Base-by-base conservation (phyloP, 2,888 invertebrate genomes). In the Drosophila helvetica region DNA sequence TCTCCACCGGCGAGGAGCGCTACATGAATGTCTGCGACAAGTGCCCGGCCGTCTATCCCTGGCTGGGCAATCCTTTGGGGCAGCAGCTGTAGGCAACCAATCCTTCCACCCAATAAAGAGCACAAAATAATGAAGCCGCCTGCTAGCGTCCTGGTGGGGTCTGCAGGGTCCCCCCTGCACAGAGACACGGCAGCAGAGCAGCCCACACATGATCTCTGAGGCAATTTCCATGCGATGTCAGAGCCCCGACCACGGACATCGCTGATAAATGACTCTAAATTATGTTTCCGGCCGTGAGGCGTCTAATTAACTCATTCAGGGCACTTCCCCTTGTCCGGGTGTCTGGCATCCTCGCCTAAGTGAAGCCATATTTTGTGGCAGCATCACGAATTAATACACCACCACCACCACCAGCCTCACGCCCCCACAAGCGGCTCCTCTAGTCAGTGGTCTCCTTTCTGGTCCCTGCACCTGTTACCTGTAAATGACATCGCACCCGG, bases 41-140 rank as follows among this genome's bases (percentile, higher is more conserved):
- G 17, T 94, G 94, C 72, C 94, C 94, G 1, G 70, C 80, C 3
- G 91, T 90, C 3, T 94, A 93, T 88, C 94, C 94, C 22, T 94
- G 94, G 94, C 63, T 94, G 18, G 90, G 91, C 22, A 94, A 94
- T 90, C 93, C 93, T 38, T 80, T 93, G 19, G 94, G 94, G 27
- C 45, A 64, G 56, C 10, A 58, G 59, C 64, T 67, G 77, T 82
- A 81, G 72, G 51, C 8, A 33, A 12, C 30, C 51, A 22, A 48
- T 15, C 38, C 25, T 8, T 42, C 27, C 61, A 72, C 79, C 79
- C 79, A 81, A 86, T 70, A 67, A 47, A 61, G 30, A 68, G 60
- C 81, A 81, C 66, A 55, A 43, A 57, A 68, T 76, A 69, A 73
- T 75, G 77, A 69, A 75, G 59, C 72, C 12, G 62, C 42, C 70